Base-by-base conservation (phyloP, 2,113 vertebrate genomes). In the Tragulus kanchil region DNA sequence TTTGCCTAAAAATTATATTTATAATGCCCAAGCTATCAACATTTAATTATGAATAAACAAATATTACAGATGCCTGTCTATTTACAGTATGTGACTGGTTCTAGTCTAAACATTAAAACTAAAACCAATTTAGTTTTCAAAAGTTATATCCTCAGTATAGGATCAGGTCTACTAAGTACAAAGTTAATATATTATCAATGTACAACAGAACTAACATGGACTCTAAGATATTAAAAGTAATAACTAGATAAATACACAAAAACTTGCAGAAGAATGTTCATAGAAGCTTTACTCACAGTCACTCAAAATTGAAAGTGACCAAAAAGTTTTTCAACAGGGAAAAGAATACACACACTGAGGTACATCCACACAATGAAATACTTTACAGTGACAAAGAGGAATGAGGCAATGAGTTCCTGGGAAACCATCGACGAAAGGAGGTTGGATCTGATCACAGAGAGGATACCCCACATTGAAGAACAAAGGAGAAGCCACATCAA, bases 41-140 rank as follows among this genome's bases (percentile, higher is more conserved):
- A 84, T 56, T 83, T 84, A 75, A 94, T 79, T 79, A n/a, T 5
- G 11, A 73, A 89, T 58, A 84, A 28, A 17, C 6, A 89, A 94
- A 58, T 75, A 84, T 45, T 23, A 94, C 3, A 28, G 59, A 73
- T 89, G 69, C 7, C 75, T 77, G 6, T 62, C 28, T 25, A 75
- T 54, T 16, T 65, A 26, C 50, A n/a, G 4, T 31, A 67, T 45
- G 16, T 67, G 13, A 79, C 21, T 79, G 85, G 58, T 19, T 79
- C 36, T 67, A 79, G 17, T 67, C 61, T 79, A 87, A 79, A 79
- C 28, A 93, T n/a, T 17, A 65, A 8, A 93, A 86, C n/a, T 86
- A 87, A 58, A 78, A 28, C 9, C 5, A 79, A 78, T 64, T 56
- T 65, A 56, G 45, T 15, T 54, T 79, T 79, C 50, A 42, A 73